Percentiles rank a stretch among this genome's conserved stretches.
phyloP scores from a whole-genome alignment of 2,888 invertebrate species.

The Stenurella melanura region DNA sequence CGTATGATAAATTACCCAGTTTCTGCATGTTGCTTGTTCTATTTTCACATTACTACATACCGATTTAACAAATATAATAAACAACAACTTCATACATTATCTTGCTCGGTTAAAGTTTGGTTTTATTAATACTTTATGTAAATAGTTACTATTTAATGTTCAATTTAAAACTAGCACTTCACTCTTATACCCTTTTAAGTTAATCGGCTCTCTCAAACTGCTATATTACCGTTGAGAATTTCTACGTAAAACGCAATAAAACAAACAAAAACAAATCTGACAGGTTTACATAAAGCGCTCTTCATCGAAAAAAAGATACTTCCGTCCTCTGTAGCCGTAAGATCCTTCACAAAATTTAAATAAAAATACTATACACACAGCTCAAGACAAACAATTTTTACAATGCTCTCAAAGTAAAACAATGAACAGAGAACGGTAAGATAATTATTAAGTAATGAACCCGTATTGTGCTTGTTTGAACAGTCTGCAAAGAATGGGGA shows the following conservation, averaged over 20 bases:
- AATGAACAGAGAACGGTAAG: not conserved
- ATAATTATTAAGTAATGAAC: conserved; percentile 33
- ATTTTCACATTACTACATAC: too few relatives aligned
- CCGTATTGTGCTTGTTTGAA: conserved; percentile 29
- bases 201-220: conserved; percentile 8
- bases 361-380: conserved; percentile 4
- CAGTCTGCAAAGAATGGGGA: not conserved
- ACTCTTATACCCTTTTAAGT: not conserved
- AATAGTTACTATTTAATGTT: not conserved
- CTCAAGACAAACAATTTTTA: conserved; percentile 24
- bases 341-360: conserved; percentile 8
- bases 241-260: not conserved
- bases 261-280: conserved; percentile 6
- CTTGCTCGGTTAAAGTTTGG: too few relatives aligned
- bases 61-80: too few relatives aligned
- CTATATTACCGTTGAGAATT: not conserved
- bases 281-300: not conserved
- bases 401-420: conserved; percentile 7
- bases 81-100: too few relatives aligned
- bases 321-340: not conserved
- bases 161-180: not conserved
- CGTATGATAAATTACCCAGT: too few relatives aligned
- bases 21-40: too few relatives aligned
- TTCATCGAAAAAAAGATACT: not conserved
- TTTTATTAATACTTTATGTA: too few relatives aligned